Conservation (phyloP, 2,113 vertebrate genomes). For the Salminus brasiliensis region DNA sequence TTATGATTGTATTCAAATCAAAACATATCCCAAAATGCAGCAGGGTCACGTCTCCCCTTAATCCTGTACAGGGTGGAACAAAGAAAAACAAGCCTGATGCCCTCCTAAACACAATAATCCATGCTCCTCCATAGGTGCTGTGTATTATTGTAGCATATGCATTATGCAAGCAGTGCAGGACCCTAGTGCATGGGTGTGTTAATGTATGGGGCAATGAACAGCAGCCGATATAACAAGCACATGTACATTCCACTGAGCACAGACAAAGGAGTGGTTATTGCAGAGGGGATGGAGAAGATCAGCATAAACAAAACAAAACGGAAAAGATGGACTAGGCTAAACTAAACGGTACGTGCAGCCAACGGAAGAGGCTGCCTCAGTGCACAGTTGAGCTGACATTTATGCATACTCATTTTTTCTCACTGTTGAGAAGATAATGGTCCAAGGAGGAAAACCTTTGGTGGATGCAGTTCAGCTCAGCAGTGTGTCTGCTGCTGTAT, state of each 20-base stretch:
- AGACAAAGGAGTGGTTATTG: conserved; percentile 44
- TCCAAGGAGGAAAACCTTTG: not conserved
- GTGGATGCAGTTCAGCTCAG: not conserved
- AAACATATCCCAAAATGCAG: conserved; percentile 83
- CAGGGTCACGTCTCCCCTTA: conserved; percentile 62
- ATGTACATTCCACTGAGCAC: conserved; percentile 40
- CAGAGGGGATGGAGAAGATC: conserved; percentile 18
- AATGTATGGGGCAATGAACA: conserved; percentile 46
- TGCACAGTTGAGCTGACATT: not conserved
- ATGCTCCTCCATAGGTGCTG: conserved; percentile 56
- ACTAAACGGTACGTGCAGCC: conserved; percentile 16
- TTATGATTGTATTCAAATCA: conserved; percentile 83
- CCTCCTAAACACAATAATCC: conserved; percentile 69
- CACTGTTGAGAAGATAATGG: not conserved
- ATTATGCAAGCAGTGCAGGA: conserved; percentile 33
- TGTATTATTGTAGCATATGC: conserved; percentile 56
- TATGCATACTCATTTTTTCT: not conserved
- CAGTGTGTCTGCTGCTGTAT: not conserved
- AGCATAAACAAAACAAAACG: conserved; percentile 8
- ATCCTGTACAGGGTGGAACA: conserved; percentile 69
- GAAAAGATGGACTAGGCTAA: conserved; percentile 33
- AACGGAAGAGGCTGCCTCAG: conserved; percentile 12
- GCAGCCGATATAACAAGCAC: conserved; percentile 47
- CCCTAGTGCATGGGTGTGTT: conserved; percentile 9
- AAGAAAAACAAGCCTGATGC: conserved; percentile 71